Evolutionary conservation across 2,888 invertebrate genomes (phyloP).

Genomic region (Ellobium chinense): DNA sequence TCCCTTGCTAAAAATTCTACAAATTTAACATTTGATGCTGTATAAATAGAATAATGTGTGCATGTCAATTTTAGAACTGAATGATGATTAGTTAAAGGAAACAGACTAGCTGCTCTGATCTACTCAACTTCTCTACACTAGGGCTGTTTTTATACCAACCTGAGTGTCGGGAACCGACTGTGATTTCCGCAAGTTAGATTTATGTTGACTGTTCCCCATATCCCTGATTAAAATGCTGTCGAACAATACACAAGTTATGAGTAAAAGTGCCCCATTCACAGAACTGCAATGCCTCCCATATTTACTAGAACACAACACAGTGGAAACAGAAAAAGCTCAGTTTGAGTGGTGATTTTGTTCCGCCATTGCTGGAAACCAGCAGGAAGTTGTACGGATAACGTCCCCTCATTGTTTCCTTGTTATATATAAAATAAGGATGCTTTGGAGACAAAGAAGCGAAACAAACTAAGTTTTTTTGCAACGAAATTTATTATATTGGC

Average conservation of each 20-base stretch:
- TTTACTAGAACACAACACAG: background rate
- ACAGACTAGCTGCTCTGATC: background rate
- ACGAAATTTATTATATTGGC: too few relatives aligned
- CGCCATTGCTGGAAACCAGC: background rate
- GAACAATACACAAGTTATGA: too few relatives aligned
- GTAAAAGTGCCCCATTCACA: background rate
- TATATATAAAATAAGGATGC: too few relatives aligned
- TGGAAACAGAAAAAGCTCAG: background rate
- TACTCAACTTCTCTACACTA: too few relatives aligned
- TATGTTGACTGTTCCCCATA: constrained; percentile 72
- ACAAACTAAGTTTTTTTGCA: too few relatives aligned
- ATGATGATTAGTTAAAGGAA: too few relatives aligned
- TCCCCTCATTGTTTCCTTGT: too few relatives aligned
- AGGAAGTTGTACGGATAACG: background rate
- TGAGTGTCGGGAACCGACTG: constrained; percentile 72
- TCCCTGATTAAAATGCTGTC: constrained; percentile 18
- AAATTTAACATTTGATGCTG: background rate
- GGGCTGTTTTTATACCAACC: constrained; percentile 53
- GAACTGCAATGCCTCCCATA: background rate
- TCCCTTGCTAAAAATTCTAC: background rate
- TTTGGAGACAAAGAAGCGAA: too few relatives aligned
- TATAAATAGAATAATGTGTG: background rate
- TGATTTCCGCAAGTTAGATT: constrained; percentile 64
- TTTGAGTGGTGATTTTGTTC: background rate
- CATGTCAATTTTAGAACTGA: too few relatives aligned